phyloP scores from a whole-genome alignment of 2,113 vertebrate genomes.

The Lepus europaeus region DNA sequence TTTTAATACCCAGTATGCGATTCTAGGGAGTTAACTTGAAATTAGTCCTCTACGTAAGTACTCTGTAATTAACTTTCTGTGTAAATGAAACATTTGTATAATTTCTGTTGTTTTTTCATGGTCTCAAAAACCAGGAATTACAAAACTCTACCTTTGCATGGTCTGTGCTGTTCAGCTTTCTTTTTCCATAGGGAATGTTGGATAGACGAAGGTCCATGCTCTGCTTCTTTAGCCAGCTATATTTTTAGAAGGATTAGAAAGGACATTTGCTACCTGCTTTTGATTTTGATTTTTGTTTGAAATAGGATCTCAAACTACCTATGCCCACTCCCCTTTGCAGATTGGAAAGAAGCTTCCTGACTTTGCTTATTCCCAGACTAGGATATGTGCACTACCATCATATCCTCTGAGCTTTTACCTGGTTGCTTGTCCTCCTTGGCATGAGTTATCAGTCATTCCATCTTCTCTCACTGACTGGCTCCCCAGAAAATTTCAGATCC shows the following conservation, averaged over 20 bases:
- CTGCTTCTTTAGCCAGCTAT: background rate
- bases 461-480: background rate
- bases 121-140: background rate
- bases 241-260: background rate
- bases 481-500: background rate
- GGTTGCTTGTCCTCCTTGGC: background rate
- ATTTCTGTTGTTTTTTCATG: background rate
- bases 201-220: background rate
- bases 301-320: background rate
- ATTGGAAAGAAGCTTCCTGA: background rate
- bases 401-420: background rate
- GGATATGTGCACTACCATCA: rapidly evolving
- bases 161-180: background rate
- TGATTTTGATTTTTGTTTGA: background rate
- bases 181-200: background rate
- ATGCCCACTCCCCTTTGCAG: too few relatives aligned
- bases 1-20: background rate
- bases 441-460: background rate
- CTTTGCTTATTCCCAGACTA: background rate
- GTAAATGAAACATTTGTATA: background rate
- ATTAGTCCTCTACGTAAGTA: background rate
- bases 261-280: background rate
- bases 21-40: background rate
- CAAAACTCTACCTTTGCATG: background rate
- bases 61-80: background rate